Conservation (phyloP, 2,113 vertebrate genomes). For the Amazona guildingii region DNA sequence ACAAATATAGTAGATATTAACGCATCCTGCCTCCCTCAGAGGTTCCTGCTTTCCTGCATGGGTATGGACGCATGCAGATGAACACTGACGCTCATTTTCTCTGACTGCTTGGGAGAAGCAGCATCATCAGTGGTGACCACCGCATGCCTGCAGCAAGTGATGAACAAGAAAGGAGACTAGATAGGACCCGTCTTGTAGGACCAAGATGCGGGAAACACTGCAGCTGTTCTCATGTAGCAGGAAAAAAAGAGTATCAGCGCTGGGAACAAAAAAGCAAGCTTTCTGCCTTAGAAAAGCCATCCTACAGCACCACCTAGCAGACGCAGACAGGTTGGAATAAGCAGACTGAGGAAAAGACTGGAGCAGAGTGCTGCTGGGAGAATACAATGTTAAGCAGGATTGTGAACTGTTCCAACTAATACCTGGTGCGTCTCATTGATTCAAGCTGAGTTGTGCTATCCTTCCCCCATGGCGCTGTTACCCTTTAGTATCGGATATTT, state of each 20-base stretch:
- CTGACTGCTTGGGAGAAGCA: not conserved
- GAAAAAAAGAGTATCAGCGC: not conserved
- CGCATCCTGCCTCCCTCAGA: not conserved
- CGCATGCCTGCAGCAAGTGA: not conserved
- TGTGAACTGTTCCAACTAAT: not conserved
- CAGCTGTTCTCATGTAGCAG: not conserved
- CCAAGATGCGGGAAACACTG: not conserved
- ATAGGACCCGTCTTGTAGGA: not conserved
- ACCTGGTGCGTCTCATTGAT: not conserved
- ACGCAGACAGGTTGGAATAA: not conserved
- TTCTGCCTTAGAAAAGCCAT: constrained; percentile 29
- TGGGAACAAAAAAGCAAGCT: not conserved
- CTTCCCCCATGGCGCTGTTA: not conserved
- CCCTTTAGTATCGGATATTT: not conserved
- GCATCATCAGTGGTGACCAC: not conserved
- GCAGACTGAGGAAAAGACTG: not conserved
- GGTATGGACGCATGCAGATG: accelerated
- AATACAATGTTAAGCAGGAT: not conserved
- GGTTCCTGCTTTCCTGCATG: not conserved
- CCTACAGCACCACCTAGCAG: constrained; percentile 67
- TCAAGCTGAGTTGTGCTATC: not conserved
- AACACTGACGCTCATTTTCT: not conserved
- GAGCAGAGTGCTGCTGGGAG: not conserved
- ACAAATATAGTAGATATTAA: not conserved
- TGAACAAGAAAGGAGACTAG: not conserved